Conservation (phyloP, 2,797 vertebrate genomes). For the Megaceryle alcyon region DNA sequence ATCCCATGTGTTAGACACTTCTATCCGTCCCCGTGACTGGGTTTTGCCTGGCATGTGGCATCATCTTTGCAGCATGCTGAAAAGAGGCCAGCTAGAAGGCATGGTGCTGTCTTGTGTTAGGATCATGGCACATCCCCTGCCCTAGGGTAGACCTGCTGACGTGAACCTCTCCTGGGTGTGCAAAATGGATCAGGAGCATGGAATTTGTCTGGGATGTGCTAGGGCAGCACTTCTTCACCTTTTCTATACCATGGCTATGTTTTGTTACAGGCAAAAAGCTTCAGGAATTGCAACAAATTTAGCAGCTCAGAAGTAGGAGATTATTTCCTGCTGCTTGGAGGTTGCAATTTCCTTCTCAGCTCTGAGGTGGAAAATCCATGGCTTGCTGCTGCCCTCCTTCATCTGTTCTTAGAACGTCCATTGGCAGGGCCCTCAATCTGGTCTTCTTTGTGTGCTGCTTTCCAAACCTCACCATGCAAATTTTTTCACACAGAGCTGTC, state of each 20-base stretch:
- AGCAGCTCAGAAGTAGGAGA: neutral
- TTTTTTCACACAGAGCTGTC: neutral
- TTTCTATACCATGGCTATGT: neutral
- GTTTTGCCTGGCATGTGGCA: neutral
- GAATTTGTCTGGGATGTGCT: neutral
- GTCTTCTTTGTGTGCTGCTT: neutral
- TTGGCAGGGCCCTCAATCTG: constrained; percentile 52
- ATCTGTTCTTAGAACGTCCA: constrained; percentile 6
- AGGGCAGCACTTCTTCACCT: neutral
- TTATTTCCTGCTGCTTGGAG: neutral
- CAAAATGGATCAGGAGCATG: neutral
- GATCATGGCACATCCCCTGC: neutral
- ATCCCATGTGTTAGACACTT: neutral
- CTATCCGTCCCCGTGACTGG: neutral
- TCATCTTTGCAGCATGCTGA: neutral
- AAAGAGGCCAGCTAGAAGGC: neutral
- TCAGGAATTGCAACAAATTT: neutral
- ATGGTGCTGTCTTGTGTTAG: neutral
- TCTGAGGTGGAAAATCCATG: constrained; percentile 10
- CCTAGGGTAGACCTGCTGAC: neutral
- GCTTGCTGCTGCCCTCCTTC: constrained; percentile 1
- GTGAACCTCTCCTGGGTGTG: neutral
- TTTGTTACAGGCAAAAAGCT: neutral
- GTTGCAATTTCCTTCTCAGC: neutral
- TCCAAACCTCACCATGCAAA: neutral